These are phyloP conservation scores for Hylomyscus alleni DNA, from an alignment of 2,797 vertebrate genomes.

Conservation along the genomic window DNA sequence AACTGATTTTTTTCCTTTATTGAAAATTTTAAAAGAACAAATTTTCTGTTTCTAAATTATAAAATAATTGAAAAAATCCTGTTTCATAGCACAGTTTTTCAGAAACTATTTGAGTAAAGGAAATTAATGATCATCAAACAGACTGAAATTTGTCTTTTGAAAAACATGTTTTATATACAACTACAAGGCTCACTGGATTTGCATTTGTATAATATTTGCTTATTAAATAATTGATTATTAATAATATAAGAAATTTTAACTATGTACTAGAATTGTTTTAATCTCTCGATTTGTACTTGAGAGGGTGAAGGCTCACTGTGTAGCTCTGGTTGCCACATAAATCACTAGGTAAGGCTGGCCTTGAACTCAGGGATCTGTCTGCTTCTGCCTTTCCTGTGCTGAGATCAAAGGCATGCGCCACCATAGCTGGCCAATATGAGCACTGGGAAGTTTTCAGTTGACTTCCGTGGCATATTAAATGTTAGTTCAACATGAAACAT, in stretches of 20 bases:
- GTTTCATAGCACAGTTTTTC: conserved; percentile 52
- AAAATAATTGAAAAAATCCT: conserved; percentile 41
- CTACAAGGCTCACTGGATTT: conserved; percentile 38
- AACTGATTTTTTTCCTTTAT: neutral
- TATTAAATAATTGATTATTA: conserved; percentile 7
- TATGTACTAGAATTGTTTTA: conserved; percentile 36
- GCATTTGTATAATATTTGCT: neutral
- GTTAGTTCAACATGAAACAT: conserved; percentile 28
- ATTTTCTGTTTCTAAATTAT: conserved; percentile 36
- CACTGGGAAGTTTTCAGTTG: neutral
- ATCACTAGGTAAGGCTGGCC: no score
- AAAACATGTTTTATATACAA: conserved; percentile 47
- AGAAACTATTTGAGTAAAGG: conserved; percentile 6
- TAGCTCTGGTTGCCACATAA: neutral
- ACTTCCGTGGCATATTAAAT: conserved; percentile 40
- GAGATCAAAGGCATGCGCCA: neutral
- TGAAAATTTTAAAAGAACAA: conserved; percentile 21
- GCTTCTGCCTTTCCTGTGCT: neutral
- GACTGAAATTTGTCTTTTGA: neutral
- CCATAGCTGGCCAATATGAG: neutral
- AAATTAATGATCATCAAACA: conserved; percentile 63
- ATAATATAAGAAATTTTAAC: conserved; percentile 11
- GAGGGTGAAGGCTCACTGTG: neutral
- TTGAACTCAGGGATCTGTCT: neutral
- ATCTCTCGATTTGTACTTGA: conserved; percentile 31